A percentile compares a stretch with the other conserved stretches of the same genome.
phyloP scores from a whole-genome alignment of 2,888 invertebrate species.

The Xanthostigma xanthostigma region DNA sequence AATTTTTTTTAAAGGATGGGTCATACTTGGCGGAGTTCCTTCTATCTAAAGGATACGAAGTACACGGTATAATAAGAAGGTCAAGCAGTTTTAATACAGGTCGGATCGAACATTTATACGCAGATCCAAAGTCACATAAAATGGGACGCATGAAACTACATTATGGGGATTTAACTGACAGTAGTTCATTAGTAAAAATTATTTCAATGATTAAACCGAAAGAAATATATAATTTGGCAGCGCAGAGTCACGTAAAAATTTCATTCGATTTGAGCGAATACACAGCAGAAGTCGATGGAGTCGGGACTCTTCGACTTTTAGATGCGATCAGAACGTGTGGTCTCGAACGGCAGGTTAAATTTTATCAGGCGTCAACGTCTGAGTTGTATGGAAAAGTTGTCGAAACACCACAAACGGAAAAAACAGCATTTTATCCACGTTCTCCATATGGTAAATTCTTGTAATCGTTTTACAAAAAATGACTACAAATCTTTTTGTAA shows the following conservation, averaged over 20 bases:
- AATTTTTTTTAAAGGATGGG: conserved; percentile 59
- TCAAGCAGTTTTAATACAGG: conserved; percentile 94
- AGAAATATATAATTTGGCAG: conserved; percentile 96
- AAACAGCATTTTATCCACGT: conserved; percentile 89
- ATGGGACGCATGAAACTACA: conserved; percentile 84
- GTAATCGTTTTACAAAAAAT: no score
- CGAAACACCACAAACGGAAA: conserved; percentile 86
- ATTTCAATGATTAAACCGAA: conserved; percentile 62
- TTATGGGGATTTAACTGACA: conserved; percentile 98
- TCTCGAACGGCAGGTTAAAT: conserved; percentile 61
- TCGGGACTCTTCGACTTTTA: conserved; percentile 80
- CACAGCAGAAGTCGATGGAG: conserved; percentile 93
- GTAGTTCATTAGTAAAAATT: conserved; percentile 82
- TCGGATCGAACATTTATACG: conserved; percentile 91
- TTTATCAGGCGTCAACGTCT: conserved; percentile 94
- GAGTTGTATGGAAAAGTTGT: conserved; percentile 88
- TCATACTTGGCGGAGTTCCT: conserved; percentile 93
- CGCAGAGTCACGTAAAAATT: conserved; percentile 98
- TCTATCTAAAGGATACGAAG: conserved; percentile 80
- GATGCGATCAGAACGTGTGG: conserved; percentile 87
- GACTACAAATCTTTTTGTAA: no score
- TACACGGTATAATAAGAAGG: conserved; percentile 90
- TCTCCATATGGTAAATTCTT: conserved; percentile 75
- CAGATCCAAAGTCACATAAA: conserved; percentile 76
- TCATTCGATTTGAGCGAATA: conserved; percentile 98